These are phyloP conservation scores for Luperina nickerlii DNA, from an alignment of 2,888 invertebrate species.

Conservation along the genomic window DNA sequence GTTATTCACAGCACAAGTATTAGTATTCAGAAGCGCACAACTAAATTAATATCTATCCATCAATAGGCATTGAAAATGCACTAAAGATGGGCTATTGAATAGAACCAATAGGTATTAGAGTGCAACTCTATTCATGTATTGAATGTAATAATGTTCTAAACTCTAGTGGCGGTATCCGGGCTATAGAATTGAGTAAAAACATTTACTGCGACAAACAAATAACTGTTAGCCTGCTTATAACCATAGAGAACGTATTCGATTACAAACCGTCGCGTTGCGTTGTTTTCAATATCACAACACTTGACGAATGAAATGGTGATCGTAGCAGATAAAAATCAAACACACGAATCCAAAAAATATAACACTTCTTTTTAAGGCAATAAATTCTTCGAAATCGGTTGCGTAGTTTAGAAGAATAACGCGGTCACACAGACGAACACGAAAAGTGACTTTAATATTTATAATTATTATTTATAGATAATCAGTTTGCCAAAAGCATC, in stretches of 20 bases:
- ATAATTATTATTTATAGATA: too few species aligned
- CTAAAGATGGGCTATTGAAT: slow-evolving; percentile 26
- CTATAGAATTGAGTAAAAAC: slow-evolving; percentile 9
- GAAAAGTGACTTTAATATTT: too few species aligned
- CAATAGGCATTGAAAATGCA: slow-evolving; percentile 45
- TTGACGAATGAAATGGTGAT: background rate
- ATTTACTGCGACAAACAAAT: slow-evolving; percentile 9
- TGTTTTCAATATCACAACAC: background rate
- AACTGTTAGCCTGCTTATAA: background rate
- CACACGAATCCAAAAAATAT: background rate
- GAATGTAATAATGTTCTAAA: slow-evolving; percentile 36
- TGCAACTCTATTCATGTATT: slow-evolving; percentile 38
- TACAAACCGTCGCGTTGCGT: background rate
- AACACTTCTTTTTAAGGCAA: background rate
- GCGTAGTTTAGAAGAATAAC: too few species aligned
- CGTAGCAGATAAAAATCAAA: background rate
- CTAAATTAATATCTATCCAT: slow-evolving; percentile 32
- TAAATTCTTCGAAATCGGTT: too few species aligned
- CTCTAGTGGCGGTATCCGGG: slow-evolving; percentile 9
- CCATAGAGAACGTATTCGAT: background rate
- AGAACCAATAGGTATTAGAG: slow-evolving; percentile 27
- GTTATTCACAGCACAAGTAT: background rate
- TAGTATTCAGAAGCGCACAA: slow-evolving; percentile 20
- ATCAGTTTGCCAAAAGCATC: background rate
- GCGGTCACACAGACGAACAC: too few species aligned